Evolutionary conservation across 2,113 vertebrate genomes (phyloP), one percentile per base, ranked within the genome.

Genomic region (Meriones unguiculatus): DNA sequence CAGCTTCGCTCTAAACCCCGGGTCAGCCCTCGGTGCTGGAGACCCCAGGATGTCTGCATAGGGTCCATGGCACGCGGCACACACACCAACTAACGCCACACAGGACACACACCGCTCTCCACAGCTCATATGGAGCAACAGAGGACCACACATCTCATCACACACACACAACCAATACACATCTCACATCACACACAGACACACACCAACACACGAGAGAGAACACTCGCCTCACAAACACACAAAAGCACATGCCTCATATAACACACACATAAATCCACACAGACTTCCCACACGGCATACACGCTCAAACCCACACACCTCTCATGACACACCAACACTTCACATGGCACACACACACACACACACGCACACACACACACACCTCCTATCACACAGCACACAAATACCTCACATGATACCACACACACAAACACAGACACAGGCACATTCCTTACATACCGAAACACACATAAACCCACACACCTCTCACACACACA

Each of bases 21-120:
- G 46, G 5, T 25, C 3, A 41, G 46, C 25, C 52, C 50, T 41
- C n/a, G 32, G 30, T 12, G 2, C 46, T 28, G 32, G 13, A 6
- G 41, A 9, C 10, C 13, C 35, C 86, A 32, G 18, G 2, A 0
- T 64, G 2, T 69, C 1, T 38, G 25, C 5, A 11, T 0, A 38
- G 20, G 9, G 35, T 46, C 41, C 30, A 11, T 41, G 17, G 82
- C 8, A 1, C 20, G 20, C 2, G 3, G 6, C 11, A 38, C 15
- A 54, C 32, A 50, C 24, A 24, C 46, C 11, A 5, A 22, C 46
- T n/a, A 6, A 70, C 3, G 69, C 46, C 32, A 24, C 46, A 87
- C 17, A 52, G 46, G 41, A 11, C 85, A 87, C 30, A 52, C 41
- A 69, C n/a, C 6, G 24, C 10, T 81, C 54, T 25, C 24, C 59